A percentile compares a stretch with the other conserved stretches of the same genome.
Evolutionary conservation across 1,140 invertebrate genomes (phyloP).

Genomic region (Cydia fagiglandana): DNA sequence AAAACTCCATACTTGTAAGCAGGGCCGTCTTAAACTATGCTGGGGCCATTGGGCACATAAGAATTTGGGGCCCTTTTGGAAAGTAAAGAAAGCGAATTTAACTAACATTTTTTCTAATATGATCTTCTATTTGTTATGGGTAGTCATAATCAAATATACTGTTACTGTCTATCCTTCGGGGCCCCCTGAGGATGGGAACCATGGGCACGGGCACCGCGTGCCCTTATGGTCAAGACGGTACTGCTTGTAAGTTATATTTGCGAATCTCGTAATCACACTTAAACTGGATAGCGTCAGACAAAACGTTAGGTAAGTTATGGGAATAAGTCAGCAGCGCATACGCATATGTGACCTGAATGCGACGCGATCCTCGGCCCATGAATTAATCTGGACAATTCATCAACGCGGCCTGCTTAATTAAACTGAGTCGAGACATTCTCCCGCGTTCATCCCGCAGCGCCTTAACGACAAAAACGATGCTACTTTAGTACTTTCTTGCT

Average conservation of each 20-base stretch:
- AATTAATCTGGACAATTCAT: constrained; percentile 65
- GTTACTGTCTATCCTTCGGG: no score
- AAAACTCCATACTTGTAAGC: not conserved
- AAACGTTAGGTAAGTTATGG: not conserved
- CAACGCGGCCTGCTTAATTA: constrained; percentile 44
- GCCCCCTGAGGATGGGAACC: no score
- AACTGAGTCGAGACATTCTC: constrained; percentile 32
- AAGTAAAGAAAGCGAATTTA: no score
- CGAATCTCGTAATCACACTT: not conserved
- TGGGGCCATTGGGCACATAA: no score
- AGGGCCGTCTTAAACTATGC: no score
- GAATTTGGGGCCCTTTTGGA: no score
- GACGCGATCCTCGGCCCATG: constrained; percentile 60
- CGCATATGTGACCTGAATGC: constrained; percentile 66
- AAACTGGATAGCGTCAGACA: not conserved
- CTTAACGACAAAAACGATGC: constrained; percentile 26
- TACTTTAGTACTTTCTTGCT: not conserved
- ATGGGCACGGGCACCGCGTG: no score
- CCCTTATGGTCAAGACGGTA: no score
- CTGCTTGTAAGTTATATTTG: not conserved
- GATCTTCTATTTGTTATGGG: no score
- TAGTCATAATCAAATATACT: no score
- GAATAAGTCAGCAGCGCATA: constrained; percentile 42
- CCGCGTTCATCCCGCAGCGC: constrained; percentile 23
- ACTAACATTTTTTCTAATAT: no score